Evolutionary conservation across 1,140 invertebrate genomes (phyloP), one percentile per base, ranked within the genome.

Genomic region (Drosophila rufa): DNA sequence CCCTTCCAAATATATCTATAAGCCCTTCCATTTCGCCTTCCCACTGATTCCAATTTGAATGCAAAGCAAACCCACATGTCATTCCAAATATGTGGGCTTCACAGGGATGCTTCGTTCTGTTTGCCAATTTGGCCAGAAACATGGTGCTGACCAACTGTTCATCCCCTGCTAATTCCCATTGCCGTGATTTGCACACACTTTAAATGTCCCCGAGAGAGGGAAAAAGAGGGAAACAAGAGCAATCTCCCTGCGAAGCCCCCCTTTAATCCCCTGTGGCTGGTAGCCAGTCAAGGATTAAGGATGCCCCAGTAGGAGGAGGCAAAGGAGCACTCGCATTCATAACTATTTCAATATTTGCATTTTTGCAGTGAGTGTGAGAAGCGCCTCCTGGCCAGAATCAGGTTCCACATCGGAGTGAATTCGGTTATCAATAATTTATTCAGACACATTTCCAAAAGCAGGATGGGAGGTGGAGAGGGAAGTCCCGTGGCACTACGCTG

Each of bases 131-230:
- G 22, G 64, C 42, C 22, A 22, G 19, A 60, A 55, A 17, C 33
- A 33, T 47, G 38, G 62, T 56, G 47, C 62, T 77, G 50, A 43
- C 57, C 48, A 77, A 48, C 76, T 60, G 22, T 68, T 55, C 4
- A 19, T 14, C 36, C 46, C 25, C 46, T 33, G 25, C 38, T 40
- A 25, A 76, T 50, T 51, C 59, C 51, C 45, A 33, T 14, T 36
- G 58, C 60, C 56, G 57, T 77, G 74, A 77, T 78, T 78, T 70
- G 75, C 65, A 70, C 69, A 79, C 53, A 59, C 73, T 53, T 64
- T 61, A 70, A 64, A 78, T 64, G 58, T 53, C 74, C 65, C 62
- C 47, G 25, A 55, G 36, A 60, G 60, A n/a, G 22, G 30, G 30
- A 17, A 30, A 6, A 5, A 19, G 6, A 7, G n/a, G 11, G 14